Base-by-base conservation (phyloP, 2,888 invertebrate genomes). In the Microctonus brassicae region DNA sequence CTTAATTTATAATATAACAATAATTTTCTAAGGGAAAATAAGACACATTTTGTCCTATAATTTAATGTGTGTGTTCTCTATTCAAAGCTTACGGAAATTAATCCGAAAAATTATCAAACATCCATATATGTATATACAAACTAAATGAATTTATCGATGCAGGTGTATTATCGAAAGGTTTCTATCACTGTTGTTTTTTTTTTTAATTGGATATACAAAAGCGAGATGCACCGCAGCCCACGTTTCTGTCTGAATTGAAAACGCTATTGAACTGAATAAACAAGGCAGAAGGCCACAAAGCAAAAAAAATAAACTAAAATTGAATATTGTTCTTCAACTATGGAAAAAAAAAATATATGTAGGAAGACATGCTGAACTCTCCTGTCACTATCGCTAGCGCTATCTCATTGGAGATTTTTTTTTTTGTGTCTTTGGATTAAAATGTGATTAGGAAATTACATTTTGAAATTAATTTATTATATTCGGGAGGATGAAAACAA, bases 371-470 rank as follows among this genome's bases (percentile, higher is more conserved):
- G 85, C 86, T 85, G 82, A 86, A 82, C 83, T 86, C 86, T 87
- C 87, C 87, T 87, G 87, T 87, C 87, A 87, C 87, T 87, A 86
- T 87, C 81, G 85, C 86, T 86, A 87, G 86, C 87, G 81, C 82
- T 81, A 47, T 78, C 74, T 81, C 78, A 80, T 83, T 79, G 79
- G 81, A 76, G 80, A 78, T 76, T 78, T 62, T 77, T 78, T 62
- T 77, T 76, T 20, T 4, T 20, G 76, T 79, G 76, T 81, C 74
- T 74, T 76, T 75, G 78, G 76, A 80, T 69, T 53, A n/a, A 62
- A 61, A 36, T 17, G 26, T 58, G 47, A 47, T 26, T 9, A 39
- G 39, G n/a, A 4, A 10, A 17, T 13, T 34, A 29, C n/a, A 5
- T 26, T 55, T 24, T 24, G 55, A 26, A 22, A 26, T 24, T 13